A percentile compares a stretch with the other conserved stretches of the same genome.
Conservation (phyloP, 2,888 invertebrate genomes). For the Agrenia bidenticulata region DNA sequence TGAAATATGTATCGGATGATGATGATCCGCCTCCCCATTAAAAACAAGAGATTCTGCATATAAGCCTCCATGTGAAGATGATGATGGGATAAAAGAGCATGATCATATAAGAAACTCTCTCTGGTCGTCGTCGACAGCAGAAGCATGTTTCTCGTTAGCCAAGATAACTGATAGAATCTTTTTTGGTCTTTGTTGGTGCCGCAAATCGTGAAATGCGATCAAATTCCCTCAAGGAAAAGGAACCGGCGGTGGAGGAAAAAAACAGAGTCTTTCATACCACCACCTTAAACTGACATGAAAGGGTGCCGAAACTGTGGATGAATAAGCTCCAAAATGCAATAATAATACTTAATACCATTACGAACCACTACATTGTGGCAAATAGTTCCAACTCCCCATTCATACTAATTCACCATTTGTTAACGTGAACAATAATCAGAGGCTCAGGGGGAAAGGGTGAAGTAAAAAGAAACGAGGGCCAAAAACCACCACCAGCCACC, state of each 20-base stretch:
- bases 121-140: constrained; percentile 27
- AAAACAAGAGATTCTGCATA: neutral
- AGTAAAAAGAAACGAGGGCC: no score
- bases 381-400: constrained; percentile 6
- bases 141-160: constrained; percentile 45
- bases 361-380: constrained; percentile 23
- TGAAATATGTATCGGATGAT: no score
- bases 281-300: constrained; percentile 46
- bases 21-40: constrained; percentile 7
- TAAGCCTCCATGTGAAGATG: neutral
- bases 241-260: constrained; percentile 37
- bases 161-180: constrained; percentile 48
- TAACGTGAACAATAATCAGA: constrained; percentile 1
- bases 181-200: constrained; percentile 45
- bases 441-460: neutral
- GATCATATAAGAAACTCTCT: constrained; percentile 9
- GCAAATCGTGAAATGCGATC: constrained; percentile 52
- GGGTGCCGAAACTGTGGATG: constrained; percentile 43
- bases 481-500: no score
- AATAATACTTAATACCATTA: constrained; percentile 21
- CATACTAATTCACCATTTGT: constrained; percentile 18
- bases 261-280: constrained; percentile 48
- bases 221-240: constrained; percentile 46
- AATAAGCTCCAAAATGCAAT: constrained; percentile 24
- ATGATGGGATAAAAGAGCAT: constrained; percentile 7